Conservation (phyloP, 2,888 invertebrate species). For the Lymantria monacha region DNA sequence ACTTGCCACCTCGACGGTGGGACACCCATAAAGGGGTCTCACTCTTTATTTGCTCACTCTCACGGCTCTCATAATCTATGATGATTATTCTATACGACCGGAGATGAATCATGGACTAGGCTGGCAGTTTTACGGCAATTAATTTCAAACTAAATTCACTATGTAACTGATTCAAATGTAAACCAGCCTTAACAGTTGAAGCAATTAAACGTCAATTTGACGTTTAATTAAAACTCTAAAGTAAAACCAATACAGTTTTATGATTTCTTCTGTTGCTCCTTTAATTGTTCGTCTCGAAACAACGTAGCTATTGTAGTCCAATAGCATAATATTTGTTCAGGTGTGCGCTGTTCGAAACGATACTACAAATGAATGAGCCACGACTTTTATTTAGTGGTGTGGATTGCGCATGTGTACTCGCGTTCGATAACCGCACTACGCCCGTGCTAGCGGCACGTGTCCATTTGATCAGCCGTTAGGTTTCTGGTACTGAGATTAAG, state of each 20-base stretch:
- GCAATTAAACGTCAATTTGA: constrained; percentile 1
- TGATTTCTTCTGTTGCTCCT: constrained; percentile 22
- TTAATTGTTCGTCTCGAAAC: constrained; percentile 58
- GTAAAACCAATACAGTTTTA: constrained; percentile 17
- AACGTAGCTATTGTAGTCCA: constrained; percentile 59
- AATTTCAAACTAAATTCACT: no score
- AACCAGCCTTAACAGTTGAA: not conserved
- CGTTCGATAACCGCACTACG: constrained; percentile 76
- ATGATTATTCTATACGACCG: no score
- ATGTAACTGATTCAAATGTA: no score
- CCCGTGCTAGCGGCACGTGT: constrained; percentile 65
- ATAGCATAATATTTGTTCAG: constrained; percentile 76
- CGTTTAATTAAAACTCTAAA: constrained; percentile 13
- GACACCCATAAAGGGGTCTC: no score
- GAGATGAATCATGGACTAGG: no score
- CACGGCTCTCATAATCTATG: no score
- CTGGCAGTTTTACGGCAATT: no score
- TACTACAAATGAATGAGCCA: constrained; percentile 70
- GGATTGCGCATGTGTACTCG: constrained; percentile 74
- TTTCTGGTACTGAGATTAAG: constrained; percentile 50
- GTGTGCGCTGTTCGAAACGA: constrained; percentile 58
- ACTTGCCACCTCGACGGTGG: no score
- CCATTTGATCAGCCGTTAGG: constrained; percentile 50
- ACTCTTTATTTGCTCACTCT: no score
- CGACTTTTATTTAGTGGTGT: constrained; percentile 34